Percentiles rank a stretch among this genome's conserved stretches.
Conservation (phyloP, 2,113 vertebrate genomes). For the Sebastes fasciatus region DNA sequence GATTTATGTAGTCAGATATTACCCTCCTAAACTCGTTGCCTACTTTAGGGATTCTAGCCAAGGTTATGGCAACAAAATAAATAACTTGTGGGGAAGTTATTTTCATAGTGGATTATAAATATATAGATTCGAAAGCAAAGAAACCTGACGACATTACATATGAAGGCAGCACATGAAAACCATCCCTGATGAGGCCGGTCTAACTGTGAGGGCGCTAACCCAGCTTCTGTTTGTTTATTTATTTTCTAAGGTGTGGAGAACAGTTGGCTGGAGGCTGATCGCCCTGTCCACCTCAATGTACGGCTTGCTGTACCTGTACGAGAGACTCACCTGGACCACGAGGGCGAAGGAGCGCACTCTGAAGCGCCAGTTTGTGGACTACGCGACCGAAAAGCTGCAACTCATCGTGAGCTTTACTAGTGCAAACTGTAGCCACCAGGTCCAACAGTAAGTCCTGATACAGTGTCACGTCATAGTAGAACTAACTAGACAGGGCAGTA, state of each 20-base stretch:
- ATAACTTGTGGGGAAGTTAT: not conserved
- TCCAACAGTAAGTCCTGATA: conserved; percentile 91
- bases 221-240: not conserved
- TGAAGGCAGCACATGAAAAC: not conserved
- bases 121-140: not conserved
- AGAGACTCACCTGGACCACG: conserved; percentile 94
- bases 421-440: conserved; percentile 96
- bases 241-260: conserved; percentile 88
- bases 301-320: conserved; percentile 91
- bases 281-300: conserved; percentile 90
- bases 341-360: conserved; percentile 93
- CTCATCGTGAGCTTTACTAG: conserved; percentile 95
- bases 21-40: not conserved
- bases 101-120: not conserved
- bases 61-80: not conserved
- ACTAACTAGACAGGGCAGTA: not conserved
- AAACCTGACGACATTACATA: not conserved
- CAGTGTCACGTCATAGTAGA: not conserved
- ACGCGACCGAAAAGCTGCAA: conserved; percentile 93
- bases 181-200: not conserved
- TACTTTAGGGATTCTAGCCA: not conserved
- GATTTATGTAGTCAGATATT: not conserved
- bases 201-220: not conserved
- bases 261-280: conserved; percentile 93
- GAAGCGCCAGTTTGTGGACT: conserved; percentile 97